phyloP scores from a whole-genome alignment of 2,888 invertebrate species.

The Mycalesis mineus region DNA sequence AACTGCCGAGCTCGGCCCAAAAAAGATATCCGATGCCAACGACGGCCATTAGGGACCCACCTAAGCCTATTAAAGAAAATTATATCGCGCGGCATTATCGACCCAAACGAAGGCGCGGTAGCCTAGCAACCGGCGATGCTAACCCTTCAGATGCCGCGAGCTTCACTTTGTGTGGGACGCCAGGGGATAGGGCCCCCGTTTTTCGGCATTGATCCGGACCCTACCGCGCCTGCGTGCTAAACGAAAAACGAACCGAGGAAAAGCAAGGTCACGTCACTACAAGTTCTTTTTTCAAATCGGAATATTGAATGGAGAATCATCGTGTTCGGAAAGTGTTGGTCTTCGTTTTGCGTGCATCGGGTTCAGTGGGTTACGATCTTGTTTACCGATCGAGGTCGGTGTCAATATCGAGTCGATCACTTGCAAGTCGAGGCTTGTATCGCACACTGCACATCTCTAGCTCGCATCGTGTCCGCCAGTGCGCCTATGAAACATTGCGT shows the following conservation, averaged over 20 bases:
- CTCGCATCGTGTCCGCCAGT: background rate
- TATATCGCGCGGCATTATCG: conserved; percentile 63
- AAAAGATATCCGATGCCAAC: conserved; percentile 26
- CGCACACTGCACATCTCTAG: conserved; percentile 5
- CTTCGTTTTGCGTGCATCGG: conserved; percentile 41
- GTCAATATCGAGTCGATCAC: conserved; percentile 16
- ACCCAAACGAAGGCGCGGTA: conserved; percentile 63
- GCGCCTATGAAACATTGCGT: too few relatives aligned
- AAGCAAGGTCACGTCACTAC: conserved; percentile 74
- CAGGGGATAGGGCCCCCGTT: conserved; percentile 62
- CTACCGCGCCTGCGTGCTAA: conserved; percentile 72
- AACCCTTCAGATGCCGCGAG: conserved; percentile 74
- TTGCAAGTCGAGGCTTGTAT: background rate
- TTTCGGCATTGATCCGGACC: conserved; percentile 74
- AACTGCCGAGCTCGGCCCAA: conserved; percentile 1
- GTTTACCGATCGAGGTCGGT: conserved; percentile 27
- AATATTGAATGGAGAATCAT: conserved; percentile 73
- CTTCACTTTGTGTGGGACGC: conserved; percentile 64
- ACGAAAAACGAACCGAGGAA: conserved; percentile 70
- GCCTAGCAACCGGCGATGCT: conserved; percentile 66
- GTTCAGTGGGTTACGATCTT: conserved; percentile 52
- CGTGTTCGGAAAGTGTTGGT: conserved; percentile 57
- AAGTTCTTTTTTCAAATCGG: conserved; percentile 72
- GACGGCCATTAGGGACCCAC: conserved; percentile 40
- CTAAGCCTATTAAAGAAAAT: conserved; percentile 67